These are phyloP conservation scores for Cladopsammia gracilis DNA, from an alignment of 64 coral and sea anemone genomes.

Conservation along the genomic window DNA sequence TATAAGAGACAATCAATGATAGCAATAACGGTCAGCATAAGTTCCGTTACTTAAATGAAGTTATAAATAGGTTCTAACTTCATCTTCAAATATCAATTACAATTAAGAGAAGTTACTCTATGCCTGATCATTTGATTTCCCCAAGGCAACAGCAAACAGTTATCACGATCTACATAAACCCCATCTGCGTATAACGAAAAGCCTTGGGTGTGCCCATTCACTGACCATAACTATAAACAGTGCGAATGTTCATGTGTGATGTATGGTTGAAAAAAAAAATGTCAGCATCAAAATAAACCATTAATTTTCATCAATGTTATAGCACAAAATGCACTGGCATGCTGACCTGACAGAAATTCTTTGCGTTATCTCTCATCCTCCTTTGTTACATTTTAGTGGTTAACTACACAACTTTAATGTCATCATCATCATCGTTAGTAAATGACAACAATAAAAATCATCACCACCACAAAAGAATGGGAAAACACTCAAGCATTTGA, in stretches of 20 bases:
- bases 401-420: conserved; percentile 19
- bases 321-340: neutral
- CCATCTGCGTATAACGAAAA: too few species aligned
- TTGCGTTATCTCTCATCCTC: neutral
- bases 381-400: conserved; percentile 17
- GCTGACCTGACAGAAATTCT: conserved; percentile 1
- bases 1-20: conserved; percentile 16
- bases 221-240: too few species aligned
- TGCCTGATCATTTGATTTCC: neutral
- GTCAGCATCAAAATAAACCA: neutral
- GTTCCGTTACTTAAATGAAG: neutral
- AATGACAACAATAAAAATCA: neutral
- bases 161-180: too few species aligned
- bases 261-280: neutral
- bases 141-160: neutral
- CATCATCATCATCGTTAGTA: conserved; percentile 29
- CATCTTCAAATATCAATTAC: neutral
- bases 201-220: too few species aligned
- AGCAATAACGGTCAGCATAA: neutral
- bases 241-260: too few species aligned
- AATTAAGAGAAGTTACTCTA: neutral
- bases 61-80: neutral
- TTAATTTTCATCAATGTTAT: neutral
- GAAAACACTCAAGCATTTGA: neutral
- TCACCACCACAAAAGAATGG: neutral